Conservation (phyloP, 2,888 invertebrate species). For the Eurois occulta region DNA sequence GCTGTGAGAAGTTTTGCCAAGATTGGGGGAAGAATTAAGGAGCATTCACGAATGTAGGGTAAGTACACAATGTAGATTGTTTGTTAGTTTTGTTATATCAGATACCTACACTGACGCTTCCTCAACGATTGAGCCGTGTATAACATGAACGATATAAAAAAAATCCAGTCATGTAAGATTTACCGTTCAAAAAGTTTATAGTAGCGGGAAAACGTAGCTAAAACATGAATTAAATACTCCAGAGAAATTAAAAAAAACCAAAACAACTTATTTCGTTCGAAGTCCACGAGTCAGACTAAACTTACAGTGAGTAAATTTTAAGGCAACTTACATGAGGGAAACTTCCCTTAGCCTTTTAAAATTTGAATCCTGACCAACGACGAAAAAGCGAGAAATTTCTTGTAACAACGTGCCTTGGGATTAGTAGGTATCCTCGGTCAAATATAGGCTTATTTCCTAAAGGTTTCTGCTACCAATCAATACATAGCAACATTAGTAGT, state of each 20-base stretch:
- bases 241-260: neutral
- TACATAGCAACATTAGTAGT: slow-evolving; percentile 33
- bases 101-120: slow-evolving; percentile 7
- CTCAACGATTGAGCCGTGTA: neutral
- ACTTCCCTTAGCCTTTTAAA: slow-evolving; percentile 6
- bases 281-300: slow-evolving; percentile 10
- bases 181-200: neutral
- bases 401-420: slow-evolving; percentile 38
- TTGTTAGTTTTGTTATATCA: slow-evolving; percentile 39
- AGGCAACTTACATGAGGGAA: slow-evolving; percentile 26
- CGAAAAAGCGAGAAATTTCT: slow-evolving; percentile 20
- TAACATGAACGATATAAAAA: neutral
- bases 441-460: slow-evolving; percentile 34
- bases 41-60: slow-evolving; percentile 54
- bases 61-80: slow-evolving; percentile 39
- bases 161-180: neutral
- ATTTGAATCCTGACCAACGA: slow-evolving; percentile 12
- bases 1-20: slow-evolving; percentile 63
- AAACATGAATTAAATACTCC: slow-evolving; percentile 12
- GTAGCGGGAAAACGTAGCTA: neutral
- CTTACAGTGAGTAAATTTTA: slow-evolving; percentile 6
- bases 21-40: slow-evolving; percentile 53
- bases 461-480: slow-evolving; percentile 11
- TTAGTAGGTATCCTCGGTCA: slow-evolving; percentile 7
- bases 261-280: neutral